Evolutionary conservation across 2,797 vertebrate genomes (phyloP).

Genomic region (Somateria mollissima): DNA sequence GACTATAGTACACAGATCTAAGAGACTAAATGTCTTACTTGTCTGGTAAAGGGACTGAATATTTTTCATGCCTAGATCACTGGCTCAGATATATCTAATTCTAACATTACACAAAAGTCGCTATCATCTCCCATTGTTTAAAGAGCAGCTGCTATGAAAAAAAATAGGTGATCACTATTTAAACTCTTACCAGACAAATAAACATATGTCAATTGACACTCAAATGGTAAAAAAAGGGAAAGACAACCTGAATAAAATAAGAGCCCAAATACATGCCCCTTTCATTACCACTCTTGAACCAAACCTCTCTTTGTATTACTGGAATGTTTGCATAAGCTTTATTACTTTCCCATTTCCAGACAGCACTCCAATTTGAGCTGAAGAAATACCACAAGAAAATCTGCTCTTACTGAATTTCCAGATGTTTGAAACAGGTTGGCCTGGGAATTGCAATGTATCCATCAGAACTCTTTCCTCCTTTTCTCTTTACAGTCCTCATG

Average conservation of each 20-base stretch:
- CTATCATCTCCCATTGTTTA: background rate
- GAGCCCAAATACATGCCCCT: background rate
- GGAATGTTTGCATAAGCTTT: conserved; percentile 57
- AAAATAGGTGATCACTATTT: background rate
- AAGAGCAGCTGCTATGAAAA: background rate
- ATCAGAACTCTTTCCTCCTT: background rate
- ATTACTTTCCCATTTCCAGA: conserved; percentile 61
- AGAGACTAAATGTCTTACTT: background rate
- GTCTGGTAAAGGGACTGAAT: background rate
- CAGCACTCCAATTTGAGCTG: conserved; percentile 3
- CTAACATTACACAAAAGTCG: background rate
- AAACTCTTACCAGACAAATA: background rate
- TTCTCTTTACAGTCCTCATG: background rate
- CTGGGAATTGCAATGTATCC: background rate
- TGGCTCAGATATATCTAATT: background rate
- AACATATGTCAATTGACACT: background rate
- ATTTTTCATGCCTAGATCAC: background rate
- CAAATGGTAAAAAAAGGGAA: background rate
- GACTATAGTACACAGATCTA: background rate
- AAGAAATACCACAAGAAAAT: conserved; percentile 57
- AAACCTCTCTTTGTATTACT: conserved; percentile 34
- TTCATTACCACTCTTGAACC: conserved; percentile 20
- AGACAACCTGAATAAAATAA: background rate
- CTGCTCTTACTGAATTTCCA: conserved; percentile 39
- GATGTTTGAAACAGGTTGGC: background rate